phyloP scores from a whole-genome alignment of 2,797 vertebrate genomes.

The Borostomias antarcticus region DNA sequence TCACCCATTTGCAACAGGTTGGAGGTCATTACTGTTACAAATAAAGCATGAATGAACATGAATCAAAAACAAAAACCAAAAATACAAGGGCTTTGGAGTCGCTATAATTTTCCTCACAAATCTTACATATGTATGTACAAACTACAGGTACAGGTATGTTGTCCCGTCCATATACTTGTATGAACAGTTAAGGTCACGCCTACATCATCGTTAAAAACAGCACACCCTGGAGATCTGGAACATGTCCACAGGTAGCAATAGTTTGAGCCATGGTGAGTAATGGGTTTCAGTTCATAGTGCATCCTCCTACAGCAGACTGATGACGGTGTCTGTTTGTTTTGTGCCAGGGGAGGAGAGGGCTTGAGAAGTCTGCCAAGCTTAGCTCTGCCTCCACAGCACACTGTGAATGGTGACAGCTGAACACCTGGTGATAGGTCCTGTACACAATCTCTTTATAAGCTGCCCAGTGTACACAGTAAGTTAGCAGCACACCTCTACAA shows the following conservation, averaged over 20 bases:
- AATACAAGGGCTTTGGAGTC: conserved; percentile 3
- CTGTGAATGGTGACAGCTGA: conserved; percentile 1
- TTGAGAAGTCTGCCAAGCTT: background rate
- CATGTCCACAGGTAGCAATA: conserved; percentile 1
- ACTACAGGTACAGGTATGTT: background rate
- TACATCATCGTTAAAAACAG: background rate
- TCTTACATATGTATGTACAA: background rate
- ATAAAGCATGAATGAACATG: too few relatives aligned
- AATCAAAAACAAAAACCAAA: background rate
- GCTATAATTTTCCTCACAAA: background rate
- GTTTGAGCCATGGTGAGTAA: background rate
- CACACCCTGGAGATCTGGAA: background rate
- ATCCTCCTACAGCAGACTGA: background rate
- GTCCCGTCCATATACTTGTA: background rate
- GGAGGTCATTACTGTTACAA: too few relatives aligned
- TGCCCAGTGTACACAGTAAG: background rate
- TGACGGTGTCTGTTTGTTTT: background rate
- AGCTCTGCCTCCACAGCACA: background rate
- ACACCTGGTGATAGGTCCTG: background rate
- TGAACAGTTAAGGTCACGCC: background rate
- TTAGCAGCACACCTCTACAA: conserved; percentile 4
- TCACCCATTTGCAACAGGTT: too few relatives aligned
- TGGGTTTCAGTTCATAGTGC: background rate
- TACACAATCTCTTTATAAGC: background rate
- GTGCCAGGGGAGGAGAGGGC: background rate